Conservation (phyloP, 1,140 invertebrate species). For the Hylyphantes graminicola region DNA sequence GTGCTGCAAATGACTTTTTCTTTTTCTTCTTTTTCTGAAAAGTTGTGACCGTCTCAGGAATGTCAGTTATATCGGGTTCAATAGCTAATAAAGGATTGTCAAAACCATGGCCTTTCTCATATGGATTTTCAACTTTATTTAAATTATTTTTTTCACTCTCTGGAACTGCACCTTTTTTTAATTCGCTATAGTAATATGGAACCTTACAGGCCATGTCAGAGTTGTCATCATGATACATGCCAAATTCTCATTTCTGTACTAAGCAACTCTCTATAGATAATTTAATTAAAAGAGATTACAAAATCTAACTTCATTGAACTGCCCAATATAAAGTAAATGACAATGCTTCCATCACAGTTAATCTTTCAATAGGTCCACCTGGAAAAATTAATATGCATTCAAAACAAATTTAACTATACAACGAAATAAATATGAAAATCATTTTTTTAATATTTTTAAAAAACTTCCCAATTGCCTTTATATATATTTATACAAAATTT, state of each 20-base stretch:
- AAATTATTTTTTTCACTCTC: constrained; percentile 39
- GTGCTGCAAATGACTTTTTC: constrained; percentile 39
- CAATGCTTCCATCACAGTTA: constrained; percentile 4
- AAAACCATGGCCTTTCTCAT: constrained; percentile 60
- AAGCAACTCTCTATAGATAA: constrained; percentile 5
- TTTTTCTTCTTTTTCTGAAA: constrained; percentile 61
- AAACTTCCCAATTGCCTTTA: no score
- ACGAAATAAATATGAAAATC: no score
- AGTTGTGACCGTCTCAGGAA: constrained; percentile 28
- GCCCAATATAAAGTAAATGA: not conserved
- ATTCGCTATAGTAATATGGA: constrained; percentile 62
- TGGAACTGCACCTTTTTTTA: constrained; percentile 38
- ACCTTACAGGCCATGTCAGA: constrained; percentile 61
- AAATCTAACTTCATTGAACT: not conserved
- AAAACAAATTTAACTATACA: not conserved
- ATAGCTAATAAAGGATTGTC: constrained; percentile 63
- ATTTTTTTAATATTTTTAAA: no score
- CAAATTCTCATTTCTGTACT: constrained; percentile 42
- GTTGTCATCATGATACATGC: constrained; percentile 56
- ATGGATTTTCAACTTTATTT: constrained; percentile 51
- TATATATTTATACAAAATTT: no score
- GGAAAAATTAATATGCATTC: not conserved
- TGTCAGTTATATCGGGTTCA: constrained; percentile 62
- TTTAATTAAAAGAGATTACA: not conserved
- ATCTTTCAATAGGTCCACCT: not conserved